Conservation (phyloP, 2,113 vertebrate genomes). For the Seriola rivoliana region DNA sequence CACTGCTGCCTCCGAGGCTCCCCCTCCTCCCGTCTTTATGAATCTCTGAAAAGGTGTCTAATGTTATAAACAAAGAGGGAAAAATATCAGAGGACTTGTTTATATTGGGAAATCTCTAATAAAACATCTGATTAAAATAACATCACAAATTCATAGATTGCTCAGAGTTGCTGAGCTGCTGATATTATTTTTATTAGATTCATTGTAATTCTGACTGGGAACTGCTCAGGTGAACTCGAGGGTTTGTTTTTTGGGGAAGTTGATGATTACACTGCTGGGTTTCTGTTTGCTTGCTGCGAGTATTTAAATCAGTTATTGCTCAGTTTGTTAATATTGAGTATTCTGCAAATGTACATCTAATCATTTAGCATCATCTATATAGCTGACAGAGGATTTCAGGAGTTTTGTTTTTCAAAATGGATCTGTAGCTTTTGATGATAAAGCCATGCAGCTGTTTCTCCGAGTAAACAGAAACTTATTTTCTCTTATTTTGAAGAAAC, state of each 20-base stretch:
- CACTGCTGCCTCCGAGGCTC: not conserved
- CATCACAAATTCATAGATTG: not conserved
- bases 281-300: conserved; percentile 20
- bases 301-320: conserved; percentile 8
- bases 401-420: not conserved
- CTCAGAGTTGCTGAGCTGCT: not conserved
- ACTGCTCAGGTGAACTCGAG: not conserved
- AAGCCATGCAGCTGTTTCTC: not conserved
- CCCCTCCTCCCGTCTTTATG: too few species aligned
- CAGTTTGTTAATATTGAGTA: conserved; percentile 19
- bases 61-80: not conserved
- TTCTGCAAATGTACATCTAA: not conserved
- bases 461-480: not conserved
- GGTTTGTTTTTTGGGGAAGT: not conserved
- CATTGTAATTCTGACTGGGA: conserved; percentile 1
- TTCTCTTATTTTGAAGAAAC: not conserved
- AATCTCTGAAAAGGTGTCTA: not conserved
- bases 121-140: conserved; percentile 23
- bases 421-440: not conserved
- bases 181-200: not conserved
- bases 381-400: not conserved
- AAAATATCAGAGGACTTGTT: not conserved
- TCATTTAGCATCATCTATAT: not conserved
- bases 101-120: conserved; percentile 10
- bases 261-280: conserved; percentile 23